Conservation (phyloP, 2,797 vertebrate species). For the Sylvilagus floridanus region DNA sequence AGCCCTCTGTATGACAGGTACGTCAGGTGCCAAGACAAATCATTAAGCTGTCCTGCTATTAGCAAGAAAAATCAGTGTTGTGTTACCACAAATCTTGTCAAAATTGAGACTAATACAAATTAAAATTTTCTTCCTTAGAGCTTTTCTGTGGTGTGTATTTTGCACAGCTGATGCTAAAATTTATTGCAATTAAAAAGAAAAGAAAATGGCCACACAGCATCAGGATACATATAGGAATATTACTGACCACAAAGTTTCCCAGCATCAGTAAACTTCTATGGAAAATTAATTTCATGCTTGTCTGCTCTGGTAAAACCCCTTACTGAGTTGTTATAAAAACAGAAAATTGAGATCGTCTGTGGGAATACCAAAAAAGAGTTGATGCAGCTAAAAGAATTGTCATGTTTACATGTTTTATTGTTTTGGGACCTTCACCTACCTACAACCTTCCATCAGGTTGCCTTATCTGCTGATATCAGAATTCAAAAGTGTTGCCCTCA, state of each 20-base stretch:
- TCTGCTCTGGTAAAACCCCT: conserved; percentile 83
- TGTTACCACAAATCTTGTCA: background rate
- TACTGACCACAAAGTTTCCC: conserved; percentile 76
- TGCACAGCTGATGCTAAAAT: conserved; percentile 56
- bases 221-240: conserved; percentile 59
- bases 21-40: background rate
- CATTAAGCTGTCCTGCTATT: background rate
- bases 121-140: conserved; percentile 28
- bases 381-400: conserved; percentile 75
- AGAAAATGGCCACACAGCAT: conserved; percentile 31
- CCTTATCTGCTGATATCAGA: background rate
- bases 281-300: conserved; percentile 86
- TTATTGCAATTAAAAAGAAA: conserved; percentile 61
- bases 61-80: background rate
- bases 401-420: conserved; percentile 65
- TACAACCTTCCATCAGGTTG: background rate
- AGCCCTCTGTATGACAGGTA: background rate
- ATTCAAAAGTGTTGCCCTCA: background rate
- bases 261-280: conserved; percentile 77
- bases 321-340: conserved; percentile 81
- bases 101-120: conserved; percentile 37
- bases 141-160: conserved; percentile 8
- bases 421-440: background rate
- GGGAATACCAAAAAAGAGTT: conserved; percentile 81
- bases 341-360: conserved; percentile 78